These are phyloP conservation scores for Prietella phreatophila DNA, from an alignment of 2,113 vertebrate species.

Conservation along the genomic window DNA sequence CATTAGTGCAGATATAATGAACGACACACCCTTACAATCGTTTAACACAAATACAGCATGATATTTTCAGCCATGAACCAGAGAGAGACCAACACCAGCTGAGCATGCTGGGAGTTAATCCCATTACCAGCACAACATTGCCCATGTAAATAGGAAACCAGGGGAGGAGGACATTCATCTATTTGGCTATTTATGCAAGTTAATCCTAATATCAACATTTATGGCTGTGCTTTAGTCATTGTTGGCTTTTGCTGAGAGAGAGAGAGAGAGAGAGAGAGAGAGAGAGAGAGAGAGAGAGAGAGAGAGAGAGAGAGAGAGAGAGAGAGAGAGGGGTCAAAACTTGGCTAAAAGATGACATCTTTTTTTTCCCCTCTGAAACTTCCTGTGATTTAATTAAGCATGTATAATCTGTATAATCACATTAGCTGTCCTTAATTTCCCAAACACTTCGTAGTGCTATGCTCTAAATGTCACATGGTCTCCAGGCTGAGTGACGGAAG, in stretches of 20 bases:
- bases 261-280: conserved; percentile 19
- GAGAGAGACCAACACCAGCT: neutral
- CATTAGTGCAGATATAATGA: conserved; percentile 3
- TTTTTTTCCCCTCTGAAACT: conserved; percentile 35
- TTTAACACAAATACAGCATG: neutral
- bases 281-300: conserved; percentile 36
- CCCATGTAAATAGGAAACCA: conserved; percentile 64
- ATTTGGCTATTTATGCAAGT: conserved; percentile 44
- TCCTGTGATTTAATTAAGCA: conserved; percentile 60
- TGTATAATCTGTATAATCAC: conserved; percentile 66
- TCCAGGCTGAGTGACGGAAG: neutral
- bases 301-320: neutral
- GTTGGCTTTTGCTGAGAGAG: conserved; percentile 21
- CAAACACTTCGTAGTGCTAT: conserved; percentile 33
- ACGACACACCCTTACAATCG: neutral
- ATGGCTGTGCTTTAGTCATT: conserved; percentile 41
- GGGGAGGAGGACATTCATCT: conserved; percentile 47
- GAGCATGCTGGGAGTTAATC: conserved; percentile 58
- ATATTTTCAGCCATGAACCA: conserved; percentile 4
- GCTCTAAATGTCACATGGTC: conserved; percentile 51
- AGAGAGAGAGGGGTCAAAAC: conserved; percentile 57
- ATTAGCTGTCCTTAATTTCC: conserved; percentile 67
- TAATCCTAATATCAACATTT: conserved; percentile 47
- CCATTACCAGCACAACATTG: conserved; percentile 63
- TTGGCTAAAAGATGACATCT: conserved; percentile 52